These are phyloP conservation scores for Pandemis cinnamomeana DNA, from an alignment of 2,888 invertebrate species.

Conservation along the genomic window DNA sequence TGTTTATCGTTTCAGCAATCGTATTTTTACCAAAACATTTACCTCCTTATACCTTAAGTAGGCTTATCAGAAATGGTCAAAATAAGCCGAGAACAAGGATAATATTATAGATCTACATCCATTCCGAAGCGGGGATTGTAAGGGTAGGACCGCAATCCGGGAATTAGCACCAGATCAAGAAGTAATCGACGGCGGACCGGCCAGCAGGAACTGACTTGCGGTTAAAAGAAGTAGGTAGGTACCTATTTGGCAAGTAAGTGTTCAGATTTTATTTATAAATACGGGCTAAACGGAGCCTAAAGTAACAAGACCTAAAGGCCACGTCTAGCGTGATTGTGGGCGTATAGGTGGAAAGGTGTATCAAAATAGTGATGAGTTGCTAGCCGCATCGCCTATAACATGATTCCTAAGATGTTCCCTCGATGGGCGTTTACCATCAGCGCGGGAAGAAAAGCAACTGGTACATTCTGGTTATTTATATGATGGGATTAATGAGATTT, in stretches of 20 bases:
- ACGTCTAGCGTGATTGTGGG: no score
- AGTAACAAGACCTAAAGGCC: no score
- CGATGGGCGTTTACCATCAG: no score
- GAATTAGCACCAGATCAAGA: conserved; percentile 19
- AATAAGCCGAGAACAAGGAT: background rate
- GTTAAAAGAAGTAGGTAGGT: background rate
- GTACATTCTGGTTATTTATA: no score
- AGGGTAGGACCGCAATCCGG: conserved; percentile 12
- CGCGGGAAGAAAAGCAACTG: no score
- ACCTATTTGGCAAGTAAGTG: background rate
- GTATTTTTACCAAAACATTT: background rate
- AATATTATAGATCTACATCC: background rate
- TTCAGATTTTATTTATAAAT: background rate
- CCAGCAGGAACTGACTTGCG: conserved; percentile 5
- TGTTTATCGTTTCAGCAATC: background rate
- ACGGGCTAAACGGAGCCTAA: no score
- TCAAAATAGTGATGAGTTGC: no score
- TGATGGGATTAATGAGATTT: no score
- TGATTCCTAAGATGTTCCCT: no score
- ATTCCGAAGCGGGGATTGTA: conserved; percentile 2
- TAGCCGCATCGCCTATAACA: no score
- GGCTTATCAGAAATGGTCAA: conserved; percentile 17
- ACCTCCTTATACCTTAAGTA: background rate
- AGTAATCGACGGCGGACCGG: conserved; percentile 9
- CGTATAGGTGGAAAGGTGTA: no score